Evolutionary conservation across 1,140 invertebrate genomes (phyloP).

Genomic region (Conus betulinus): DNA sequence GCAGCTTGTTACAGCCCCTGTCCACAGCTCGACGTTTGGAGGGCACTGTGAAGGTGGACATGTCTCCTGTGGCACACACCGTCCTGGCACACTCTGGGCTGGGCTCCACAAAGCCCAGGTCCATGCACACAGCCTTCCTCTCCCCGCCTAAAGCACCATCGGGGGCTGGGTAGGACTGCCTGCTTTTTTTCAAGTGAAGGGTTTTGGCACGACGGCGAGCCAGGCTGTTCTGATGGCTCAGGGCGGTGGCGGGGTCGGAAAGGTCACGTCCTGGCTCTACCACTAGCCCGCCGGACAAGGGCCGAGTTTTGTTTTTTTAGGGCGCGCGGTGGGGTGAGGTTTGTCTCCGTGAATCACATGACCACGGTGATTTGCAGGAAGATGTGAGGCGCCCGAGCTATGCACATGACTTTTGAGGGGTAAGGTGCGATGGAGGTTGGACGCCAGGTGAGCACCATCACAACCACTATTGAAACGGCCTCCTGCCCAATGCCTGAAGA

Average conservation of each 20-base stretch:
- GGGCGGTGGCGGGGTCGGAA: not conserved
- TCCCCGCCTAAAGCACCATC: not conserved
- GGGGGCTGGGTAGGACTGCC: constrained; percentile 33
- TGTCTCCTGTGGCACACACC: not conserved
- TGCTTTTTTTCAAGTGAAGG: constrained; percentile 20
- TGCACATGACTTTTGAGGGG: not conserved
- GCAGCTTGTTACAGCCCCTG: not conserved
- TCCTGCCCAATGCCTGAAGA: not conserved
- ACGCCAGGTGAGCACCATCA: not conserved
- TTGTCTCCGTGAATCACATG: not conserved
- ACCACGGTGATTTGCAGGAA: not conserved
- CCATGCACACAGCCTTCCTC: constrained; percentile 4
- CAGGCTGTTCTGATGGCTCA: not conserved
- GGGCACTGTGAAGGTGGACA: not conserved
- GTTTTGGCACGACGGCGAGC: constrained; percentile 18
- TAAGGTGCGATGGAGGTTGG: constrained; percentile 5
- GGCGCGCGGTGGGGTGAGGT: not conserved
- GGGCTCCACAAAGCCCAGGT: constrained; percentile 32
- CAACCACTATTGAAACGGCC: not conserved
- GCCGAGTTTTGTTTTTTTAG: constrained; percentile 15
- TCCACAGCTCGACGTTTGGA: not conserved
- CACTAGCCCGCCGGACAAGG: constrained; percentile 7
- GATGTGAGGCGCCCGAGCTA: not conserved
- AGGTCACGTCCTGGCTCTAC: constrained; percentile 15
- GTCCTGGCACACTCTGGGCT: not conserved